Percentiles rank a stretch among this genome's conserved stretches.
Conservation (phyloP, 1,140 invertebrate species). For the Heliconius congener region DNA sequence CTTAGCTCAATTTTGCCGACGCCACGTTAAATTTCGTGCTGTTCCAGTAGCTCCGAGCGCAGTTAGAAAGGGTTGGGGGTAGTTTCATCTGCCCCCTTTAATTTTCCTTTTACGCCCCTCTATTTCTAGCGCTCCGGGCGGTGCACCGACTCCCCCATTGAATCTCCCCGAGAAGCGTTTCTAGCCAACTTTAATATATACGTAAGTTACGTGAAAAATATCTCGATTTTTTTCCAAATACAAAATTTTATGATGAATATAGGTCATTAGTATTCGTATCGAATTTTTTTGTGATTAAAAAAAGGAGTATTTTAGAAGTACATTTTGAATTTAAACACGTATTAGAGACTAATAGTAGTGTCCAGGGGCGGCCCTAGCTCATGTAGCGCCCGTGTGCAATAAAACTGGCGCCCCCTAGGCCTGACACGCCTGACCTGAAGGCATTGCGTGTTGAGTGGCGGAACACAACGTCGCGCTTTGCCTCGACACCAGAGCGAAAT, state of each 20-base stretch:
- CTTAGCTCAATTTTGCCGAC: background rate
- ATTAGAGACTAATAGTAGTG: too few species aligned
- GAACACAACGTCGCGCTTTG: too few species aligned
- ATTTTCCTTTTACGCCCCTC: slow-evolving; percentile 5
- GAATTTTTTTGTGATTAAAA: too few species aligned
- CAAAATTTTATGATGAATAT: background rate
- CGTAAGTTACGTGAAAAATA: background rate
- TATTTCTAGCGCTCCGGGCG: slow-evolving; percentile 1
- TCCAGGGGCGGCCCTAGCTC: too few species aligned
- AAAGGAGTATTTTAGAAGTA: too few species aligned
- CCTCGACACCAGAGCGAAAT: too few species aligned
- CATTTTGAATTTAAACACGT: too few species aligned
- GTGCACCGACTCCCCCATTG: background rate
- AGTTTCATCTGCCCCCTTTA: slow-evolving; percentile 10
- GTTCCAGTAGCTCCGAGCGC: slow-evolving; percentile 1
- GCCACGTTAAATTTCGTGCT: slow-evolving; percentile 5
- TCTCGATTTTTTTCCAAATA: background rate
- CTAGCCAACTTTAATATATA: background rate
- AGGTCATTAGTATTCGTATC: background rate
- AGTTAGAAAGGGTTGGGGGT: slow-evolving; percentile 3
- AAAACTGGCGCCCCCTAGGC: too few species aligned
- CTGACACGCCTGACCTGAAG: too few species aligned
- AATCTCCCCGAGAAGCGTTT: slow-evolving; percentile 7
- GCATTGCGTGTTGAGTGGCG: too few species aligned
- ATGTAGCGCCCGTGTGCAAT: too few species aligned